phyloP scores from a whole-genome alignment of 2,113 vertebrate genomes.

The Pogona vitticeps region DNA sequence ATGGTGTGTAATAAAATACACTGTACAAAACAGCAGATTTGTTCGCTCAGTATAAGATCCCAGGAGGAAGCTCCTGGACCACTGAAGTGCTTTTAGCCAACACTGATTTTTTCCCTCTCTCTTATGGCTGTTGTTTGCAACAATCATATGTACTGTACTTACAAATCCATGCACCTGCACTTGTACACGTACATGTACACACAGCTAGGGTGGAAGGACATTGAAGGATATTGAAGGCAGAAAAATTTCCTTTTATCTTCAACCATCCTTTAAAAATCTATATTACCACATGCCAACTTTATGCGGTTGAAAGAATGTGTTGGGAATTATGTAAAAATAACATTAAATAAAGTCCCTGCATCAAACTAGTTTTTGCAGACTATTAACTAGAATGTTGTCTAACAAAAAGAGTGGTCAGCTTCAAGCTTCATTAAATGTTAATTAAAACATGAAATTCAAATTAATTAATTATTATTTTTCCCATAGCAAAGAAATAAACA shows the following conservation, averaged over 20 bases:
- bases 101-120: neutral
- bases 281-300: neutral
- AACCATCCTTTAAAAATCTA: too few relatives aligned
- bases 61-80: neutral
- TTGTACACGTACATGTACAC: neutral
- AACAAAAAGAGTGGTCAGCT: neutral
- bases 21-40: neutral
- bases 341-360: neutral
- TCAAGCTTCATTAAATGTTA: neutral
- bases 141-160: too few relatives aligned
- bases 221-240: too few relatives aligned
- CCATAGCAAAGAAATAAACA: neutral
- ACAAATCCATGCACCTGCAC: neutral
- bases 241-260: too few relatives aligned
- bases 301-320: neutral
- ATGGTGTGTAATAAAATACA: neutral
- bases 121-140: neutral
- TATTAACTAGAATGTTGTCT: neutral
- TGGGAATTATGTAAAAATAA: neutral
- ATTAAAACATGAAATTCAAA: too few relatives aligned
- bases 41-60: neutral
- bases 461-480: too few relatives aligned
- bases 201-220: neutral
- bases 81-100: neutral
- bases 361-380: neutral